These are phyloP conservation scores for Mesitornis unicolor DNA, from an alignment of 2,113 vertebrate genomes.

Conservation along the genomic window DNA sequence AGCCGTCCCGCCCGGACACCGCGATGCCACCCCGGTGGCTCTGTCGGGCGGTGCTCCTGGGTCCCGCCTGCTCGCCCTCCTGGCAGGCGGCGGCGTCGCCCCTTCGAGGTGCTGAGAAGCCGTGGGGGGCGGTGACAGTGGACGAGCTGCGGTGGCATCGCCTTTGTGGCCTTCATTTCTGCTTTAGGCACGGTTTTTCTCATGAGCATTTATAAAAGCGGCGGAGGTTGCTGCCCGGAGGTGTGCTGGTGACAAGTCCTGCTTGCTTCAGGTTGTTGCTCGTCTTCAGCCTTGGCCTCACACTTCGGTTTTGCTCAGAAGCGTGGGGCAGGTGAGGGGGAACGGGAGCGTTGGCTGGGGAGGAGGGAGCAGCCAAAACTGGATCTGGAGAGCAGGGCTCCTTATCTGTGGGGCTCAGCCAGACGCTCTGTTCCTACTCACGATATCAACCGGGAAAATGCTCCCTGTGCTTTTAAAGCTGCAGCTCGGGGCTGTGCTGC, in stretches of 20 bases:
- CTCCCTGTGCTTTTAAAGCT: background rate
- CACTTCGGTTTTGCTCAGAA: background rate
- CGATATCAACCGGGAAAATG: background rate
- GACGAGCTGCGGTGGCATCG: rapidly evolving
- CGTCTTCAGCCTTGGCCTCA: background rate
- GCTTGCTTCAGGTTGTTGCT: background rate
- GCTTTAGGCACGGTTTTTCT: background rate
- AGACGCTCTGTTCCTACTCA: background rate
- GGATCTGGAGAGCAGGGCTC: background rate
- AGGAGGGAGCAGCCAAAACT: background rate
- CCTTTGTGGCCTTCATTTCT: background rate
- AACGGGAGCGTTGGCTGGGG: background rate
- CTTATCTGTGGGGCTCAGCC: background rate
- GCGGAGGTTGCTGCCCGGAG: background rate
- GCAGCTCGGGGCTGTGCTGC: background rate
- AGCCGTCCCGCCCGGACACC: rapidly evolving
- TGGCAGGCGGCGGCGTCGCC: background rate
- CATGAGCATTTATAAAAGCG: background rate
- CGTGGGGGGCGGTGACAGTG: rapidly evolving
- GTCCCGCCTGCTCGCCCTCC: rapidly evolving
- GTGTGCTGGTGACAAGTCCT: background rate
- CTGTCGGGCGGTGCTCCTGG: background rate
- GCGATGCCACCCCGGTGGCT: rapidly evolving
- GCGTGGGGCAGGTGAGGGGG: background rate
- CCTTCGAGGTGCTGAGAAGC: background rate